phyloP scores from a whole-genome alignment of 2,888 invertebrate genomes.

The Fragum whitleyi region DNA sequence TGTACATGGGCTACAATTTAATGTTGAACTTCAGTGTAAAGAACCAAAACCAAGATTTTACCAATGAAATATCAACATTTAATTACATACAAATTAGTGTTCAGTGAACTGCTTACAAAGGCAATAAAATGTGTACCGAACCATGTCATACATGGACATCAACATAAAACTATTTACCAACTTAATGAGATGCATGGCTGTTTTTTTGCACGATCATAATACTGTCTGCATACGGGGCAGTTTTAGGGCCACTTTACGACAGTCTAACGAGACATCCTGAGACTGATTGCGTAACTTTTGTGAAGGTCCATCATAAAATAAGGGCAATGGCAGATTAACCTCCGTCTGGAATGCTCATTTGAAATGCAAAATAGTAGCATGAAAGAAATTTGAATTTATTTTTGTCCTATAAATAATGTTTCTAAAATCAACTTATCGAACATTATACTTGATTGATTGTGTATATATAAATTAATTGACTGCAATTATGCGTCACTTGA shows the following conservation, averaged over 20 bases:
- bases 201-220: slow-evolving; percentile 16
- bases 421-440: too few relatives aligned
- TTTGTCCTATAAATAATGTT: too few relatives aligned
- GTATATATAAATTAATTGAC: too few relatives aligned
- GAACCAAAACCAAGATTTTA: too few relatives aligned
- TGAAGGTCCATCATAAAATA: not conserved
- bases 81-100: not conserved
- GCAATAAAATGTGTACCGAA: not conserved
- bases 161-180: not conserved
- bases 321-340: slow-evolving; percentile 14
- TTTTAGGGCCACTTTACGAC: slow-evolving; percentile 15
- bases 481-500: too few relatives aligned
- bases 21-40: too few relatives aligned
- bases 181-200: not conserved
- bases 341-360: not conserved
- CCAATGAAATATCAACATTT: not conserved
- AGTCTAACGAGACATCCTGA: not conserved
- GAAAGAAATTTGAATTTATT: too few relatives aligned
- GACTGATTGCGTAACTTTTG: slow-evolving; percentile 7
- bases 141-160: not conserved
- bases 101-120: slow-evolving; percentile 1
- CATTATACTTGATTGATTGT: too few relatives aligned
- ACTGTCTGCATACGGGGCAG: slow-evolving; percentile 16
- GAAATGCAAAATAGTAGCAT: not conserved
- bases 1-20: too few relatives aligned